Evolutionary conservation across 2,888 invertebrate genomes (phyloP), one percentile per base, ranked within the genome.

Genomic region (Melinaea menophilus): DNA sequence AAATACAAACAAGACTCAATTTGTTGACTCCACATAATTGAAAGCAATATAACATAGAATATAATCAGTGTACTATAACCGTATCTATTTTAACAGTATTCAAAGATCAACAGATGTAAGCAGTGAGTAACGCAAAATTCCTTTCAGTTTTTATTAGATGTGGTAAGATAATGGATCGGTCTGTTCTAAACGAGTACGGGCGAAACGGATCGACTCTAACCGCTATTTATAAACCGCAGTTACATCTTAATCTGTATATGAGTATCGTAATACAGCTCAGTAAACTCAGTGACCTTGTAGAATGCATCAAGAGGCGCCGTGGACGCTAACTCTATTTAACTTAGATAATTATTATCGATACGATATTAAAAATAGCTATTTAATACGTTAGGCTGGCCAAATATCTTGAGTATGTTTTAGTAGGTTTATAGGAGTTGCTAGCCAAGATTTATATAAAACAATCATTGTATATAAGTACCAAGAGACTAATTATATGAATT

Each of bases 131-230:
- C 76, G 75, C 75, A 76, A 82, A 79, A 85, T 86, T 85, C 84
- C 86, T 84, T 87, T 85, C 75, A 81, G 81, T 82, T 85, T 88
- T 89, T 88, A 88, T 88, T 86, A 80, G 83, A 81, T 82, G 82
- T 79, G 79, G 83, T 80, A 81, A 85, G 85, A 88, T 88, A 89
- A 88, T 86, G 84, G 85, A 81, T 77, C 75, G 80, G 80, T 80
- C 86, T 86, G 87, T 85, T 85, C 81, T 79, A 80, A 78, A 73
- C 79, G 82, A 81, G 80, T 79, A 79, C 79, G 79, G 77, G 72
- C 79, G 79, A 78, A 80, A 81, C 83, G 81, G 81, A 80, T 80
- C 82, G 78, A 81, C 77, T 78, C 80, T 79, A 79, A 81, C 73
- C 78, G 81, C 88, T 88, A 89, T 89, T 88, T 87, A 85, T 89